These are phyloP conservation scores for Drosophila fuyamai DNA, from an alignment of 1,140 invertebrate genomes.

Conservation along the genomic window DNA sequence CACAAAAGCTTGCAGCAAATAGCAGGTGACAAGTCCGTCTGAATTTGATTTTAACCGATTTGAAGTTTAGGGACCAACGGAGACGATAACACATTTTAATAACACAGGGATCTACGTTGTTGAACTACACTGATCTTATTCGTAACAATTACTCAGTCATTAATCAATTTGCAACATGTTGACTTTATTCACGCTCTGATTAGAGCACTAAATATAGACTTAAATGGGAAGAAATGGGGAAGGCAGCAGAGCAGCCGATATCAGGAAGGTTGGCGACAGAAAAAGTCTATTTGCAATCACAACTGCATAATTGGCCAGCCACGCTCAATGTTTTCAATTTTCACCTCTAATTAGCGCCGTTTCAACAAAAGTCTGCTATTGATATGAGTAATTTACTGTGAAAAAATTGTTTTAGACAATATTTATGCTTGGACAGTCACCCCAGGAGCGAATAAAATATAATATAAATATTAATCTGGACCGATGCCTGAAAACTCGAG, in stretches of 20 bases:
- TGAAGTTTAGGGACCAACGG: not conserved
- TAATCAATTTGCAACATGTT: conserved; percentile 42
- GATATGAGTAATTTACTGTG: conserved; percentile 57
- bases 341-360: conserved; percentile 73
- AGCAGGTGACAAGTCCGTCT: conserved; percentile 31
- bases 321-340: conserved; percentile 78
- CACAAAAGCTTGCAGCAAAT: conserved; percentile 32
- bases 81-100: not conserved
- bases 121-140: conserved; percentile 8
- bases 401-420: conserved; percentile 60
- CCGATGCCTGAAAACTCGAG: conserved; percentile 6
- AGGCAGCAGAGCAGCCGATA: conserved; percentile 16
- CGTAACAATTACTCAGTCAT: conserved; percentile 30
- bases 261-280: conserved; percentile 10
- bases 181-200: conserved; percentile 68
- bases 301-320: conserved; percentile 73
- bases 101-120: not conserved
- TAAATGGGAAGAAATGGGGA: not conserved
- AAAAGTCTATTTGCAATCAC: conserved; percentile 60
- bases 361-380: conserved; percentile 34
- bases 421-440: conserved; percentile 61
- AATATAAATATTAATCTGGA: conserved; percentile 6
- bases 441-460: conserved; percentile 1
- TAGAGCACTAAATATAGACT: conserved; percentile 65
- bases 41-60: conserved; percentile 16